A percentile compares a stretch with the other conserved stretches of the same genome.
Conservation (phyloP, 2,113 vertebrate species). For the Pangasianodon gigas region DNA sequence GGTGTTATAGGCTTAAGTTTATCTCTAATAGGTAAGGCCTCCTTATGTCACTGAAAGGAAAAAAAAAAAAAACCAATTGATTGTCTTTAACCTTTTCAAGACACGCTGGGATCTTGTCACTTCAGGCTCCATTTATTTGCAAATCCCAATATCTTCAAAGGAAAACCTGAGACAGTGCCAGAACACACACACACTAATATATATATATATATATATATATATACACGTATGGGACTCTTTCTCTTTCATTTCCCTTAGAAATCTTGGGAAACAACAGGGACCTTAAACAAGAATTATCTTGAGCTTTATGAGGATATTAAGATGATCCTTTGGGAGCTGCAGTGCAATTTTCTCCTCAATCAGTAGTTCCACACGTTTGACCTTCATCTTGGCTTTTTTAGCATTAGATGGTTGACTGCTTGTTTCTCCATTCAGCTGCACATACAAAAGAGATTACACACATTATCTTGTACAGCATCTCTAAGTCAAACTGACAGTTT, state of each 20-base stretch:
- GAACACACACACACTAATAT: not conserved
- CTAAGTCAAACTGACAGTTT: not conserved
- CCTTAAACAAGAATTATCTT: constrained; percentile 65
- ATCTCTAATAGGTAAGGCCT: not conserved
- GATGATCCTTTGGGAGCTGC: constrained; percentile 77
- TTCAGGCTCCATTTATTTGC: not conserved
- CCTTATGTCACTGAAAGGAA: not conserved
- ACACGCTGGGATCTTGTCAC: not conserved
- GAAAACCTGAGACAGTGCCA: not conserved
- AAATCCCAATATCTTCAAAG: not conserved
- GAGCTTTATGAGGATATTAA: constrained; percentile 79
- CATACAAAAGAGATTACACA: constrained; percentile 40
- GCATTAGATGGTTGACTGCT: constrained; percentile 79
- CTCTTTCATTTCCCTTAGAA: not conserved
- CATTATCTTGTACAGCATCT: not conserved
- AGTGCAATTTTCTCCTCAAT: constrained; percentile 78
- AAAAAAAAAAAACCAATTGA: not conserved
- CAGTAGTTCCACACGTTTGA: constrained; percentile 77
- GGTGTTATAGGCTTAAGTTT: not conserved
- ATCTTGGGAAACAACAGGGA: not conserved
- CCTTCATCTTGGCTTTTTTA: constrained; percentile 83
- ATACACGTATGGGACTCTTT: not conserved
- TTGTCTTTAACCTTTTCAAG: not conserved
- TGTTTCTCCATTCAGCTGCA: constrained; percentile 74
- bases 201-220: no score